Evolutionary conservation across 2,888 invertebrate species (phyloP).

Genomic region (Himalopsyche kuldschensis): DNA sequence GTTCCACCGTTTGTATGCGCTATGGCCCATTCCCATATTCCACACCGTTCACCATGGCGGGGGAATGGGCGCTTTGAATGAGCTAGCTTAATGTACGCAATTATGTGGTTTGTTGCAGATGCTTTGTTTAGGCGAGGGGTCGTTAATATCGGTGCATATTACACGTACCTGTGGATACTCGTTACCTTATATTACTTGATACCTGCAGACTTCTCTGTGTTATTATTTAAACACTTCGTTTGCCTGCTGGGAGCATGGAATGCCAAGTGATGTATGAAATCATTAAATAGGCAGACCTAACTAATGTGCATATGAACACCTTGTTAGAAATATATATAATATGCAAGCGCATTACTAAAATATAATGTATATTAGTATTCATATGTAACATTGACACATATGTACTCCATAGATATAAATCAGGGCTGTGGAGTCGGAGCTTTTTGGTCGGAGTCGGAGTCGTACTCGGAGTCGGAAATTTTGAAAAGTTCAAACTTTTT

Average conservation of each 20-base stretch:
- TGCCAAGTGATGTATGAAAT: neutral
- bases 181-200: conserved; percentile 1
- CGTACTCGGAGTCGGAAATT: too few relatives aligned
- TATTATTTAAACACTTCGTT: neutral
- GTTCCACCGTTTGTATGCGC: neutral
- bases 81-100: conserved; percentile 16
- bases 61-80: conserved; percentile 1
- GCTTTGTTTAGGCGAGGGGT: conserved; percentile 25
- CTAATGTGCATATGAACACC: neutral
- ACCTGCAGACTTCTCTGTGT: neutral
- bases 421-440: too few relatives aligned
- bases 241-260: neutral
- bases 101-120: conserved; percentile 30
- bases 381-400: too few relatives aligned
- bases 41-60: neutral
- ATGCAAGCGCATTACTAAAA: too few relatives aligned
- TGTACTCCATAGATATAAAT: too few relatives aligned
- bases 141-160: conserved; percentile 14
- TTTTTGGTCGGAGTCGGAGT: too few relatives aligned
- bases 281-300: neutral
- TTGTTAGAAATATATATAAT: too few relatives aligned
- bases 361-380: too few relatives aligned
- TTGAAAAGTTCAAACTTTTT: too few relatives aligned
- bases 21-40: neutral
- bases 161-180: neutral